Conservation (phyloP, 1,140 invertebrate genomes). For the Propsilocerus akamusi region DNA sequence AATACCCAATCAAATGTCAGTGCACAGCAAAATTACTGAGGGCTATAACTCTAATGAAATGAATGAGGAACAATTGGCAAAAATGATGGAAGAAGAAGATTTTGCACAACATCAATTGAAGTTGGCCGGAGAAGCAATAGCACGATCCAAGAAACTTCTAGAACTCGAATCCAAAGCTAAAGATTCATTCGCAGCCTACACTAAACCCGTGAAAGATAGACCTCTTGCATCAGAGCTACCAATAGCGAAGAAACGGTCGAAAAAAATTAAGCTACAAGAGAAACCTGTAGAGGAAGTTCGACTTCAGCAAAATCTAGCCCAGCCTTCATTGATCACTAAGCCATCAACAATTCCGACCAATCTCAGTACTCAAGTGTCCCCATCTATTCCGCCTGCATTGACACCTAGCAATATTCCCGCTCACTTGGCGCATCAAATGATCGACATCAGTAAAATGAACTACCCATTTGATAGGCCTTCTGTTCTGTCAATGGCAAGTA, state of each 20-base stretch:
- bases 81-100: slow-evolving; percentile 42
- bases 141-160: slow-evolving; percentile 31
- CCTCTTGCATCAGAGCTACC: slow-evolving; percentile 13
- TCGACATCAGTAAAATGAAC: slow-evolving; percentile 12
- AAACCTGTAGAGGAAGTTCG: slow-evolving; percentile 7
- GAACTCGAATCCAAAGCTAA: slow-evolving; percentile 26
- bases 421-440: background rate
- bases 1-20: slow-evolving; percentile 31
- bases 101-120: slow-evolving; percentile 34
- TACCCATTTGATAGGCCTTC: slow-evolving; percentile 6
- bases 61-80: slow-evolving; percentile 32
- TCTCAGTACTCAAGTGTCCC: slow-evolving; percentile 13
- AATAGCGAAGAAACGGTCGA: slow-evolving; percentile 21
- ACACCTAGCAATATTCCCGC: slow-evolving; percentile 14
- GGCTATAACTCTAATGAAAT: slow-evolving; percentile 24
- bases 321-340: slow-evolving; percentile 15
- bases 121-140: slow-evolving; percentile 29
- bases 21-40: slow-evolving; percentile 17
- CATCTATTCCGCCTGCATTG: background rate
- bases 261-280: slow-evolving; percentile 12
- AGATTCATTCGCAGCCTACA: slow-evolving; percentile 21
- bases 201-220: background rate
- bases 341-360: slow-evolving; percentile 21
- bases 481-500: slow-evolving; percentile 7
- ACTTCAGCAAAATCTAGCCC: slow-evolving; percentile 6